A percentile compares a stretch with the other conserved stretches of the same genome.
Evolutionary conservation across 2,113 vertebrate species (phyloP).

Genomic region (Isichthys henryi): DNA sequence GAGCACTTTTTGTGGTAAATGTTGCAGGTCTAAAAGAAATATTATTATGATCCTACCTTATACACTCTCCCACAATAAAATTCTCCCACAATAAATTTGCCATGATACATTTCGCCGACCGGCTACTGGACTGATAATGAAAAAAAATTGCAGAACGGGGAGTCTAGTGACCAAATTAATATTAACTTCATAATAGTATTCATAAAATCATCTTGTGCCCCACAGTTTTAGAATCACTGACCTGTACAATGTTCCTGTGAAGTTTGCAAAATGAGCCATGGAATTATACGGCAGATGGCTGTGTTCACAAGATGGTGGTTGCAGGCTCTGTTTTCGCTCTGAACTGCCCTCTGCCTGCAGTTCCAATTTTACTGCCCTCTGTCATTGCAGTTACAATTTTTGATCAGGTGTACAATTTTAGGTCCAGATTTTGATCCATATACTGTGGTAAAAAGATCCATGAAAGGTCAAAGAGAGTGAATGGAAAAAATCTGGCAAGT

Average conservation of each 20-base stretch:
- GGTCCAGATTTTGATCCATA: background rate
- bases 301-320: background rate
- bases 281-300: background rate
- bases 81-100: background rate
- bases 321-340: background rate
- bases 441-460: background rate
- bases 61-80: background rate
- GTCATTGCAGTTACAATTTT: background rate
- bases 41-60: background rate
- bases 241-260: background rate
- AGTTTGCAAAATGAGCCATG: background rate
- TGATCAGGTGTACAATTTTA: background rate
- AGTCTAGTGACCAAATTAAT: background rate
- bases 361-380: background rate
- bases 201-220: background rate
- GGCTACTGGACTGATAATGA: background rate
- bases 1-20: background rate
- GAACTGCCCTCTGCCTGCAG: background rate
- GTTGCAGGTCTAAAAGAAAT: background rate
- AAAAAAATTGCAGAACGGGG: background rate
- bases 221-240: background rate
- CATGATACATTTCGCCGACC: background rate
- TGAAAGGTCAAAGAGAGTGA: too few species aligned
- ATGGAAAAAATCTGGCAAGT: too few species aligned
- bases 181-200: background rate